phyloP scores from a whole-genome alignment of 2,797 vertebrate species.

The Danio kyathit region DNA sequence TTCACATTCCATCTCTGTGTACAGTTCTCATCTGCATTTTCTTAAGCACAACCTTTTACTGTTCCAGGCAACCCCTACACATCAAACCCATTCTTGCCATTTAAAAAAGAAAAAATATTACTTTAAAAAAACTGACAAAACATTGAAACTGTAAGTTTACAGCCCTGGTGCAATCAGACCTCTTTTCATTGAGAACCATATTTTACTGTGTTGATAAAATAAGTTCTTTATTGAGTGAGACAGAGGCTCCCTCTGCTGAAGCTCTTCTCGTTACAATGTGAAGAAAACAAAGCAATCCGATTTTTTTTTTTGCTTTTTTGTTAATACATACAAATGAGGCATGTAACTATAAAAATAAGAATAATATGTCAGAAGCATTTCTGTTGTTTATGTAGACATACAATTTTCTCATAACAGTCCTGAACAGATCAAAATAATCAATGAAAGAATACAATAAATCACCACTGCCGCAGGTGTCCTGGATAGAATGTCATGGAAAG shows the following conservation, averaged over 20 bases:
- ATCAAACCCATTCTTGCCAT: not conserved
- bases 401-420: no score
- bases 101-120: not conserved
- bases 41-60: not conserved
- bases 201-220: constrained; percentile 35
- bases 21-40: not conserved
- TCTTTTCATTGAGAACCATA: constrained; percentile 8
- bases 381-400: not conserved
- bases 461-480: not conserved
- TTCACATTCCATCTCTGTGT: not conserved
- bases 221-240: constrained; percentile 15
- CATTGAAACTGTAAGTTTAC: not conserved
- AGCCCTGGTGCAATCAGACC: constrained; percentile 31
- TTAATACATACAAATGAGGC: not conserved
- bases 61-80: not conserved
- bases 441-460: not conserved
- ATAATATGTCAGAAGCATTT: not conserved
- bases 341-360: constrained; percentile 1
- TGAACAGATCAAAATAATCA: not conserved
- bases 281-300: not conserved
- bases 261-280: not conserved
- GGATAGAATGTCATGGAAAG: not conserved
- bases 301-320: not conserved
- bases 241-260: constrained; percentile 47
- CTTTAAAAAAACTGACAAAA: no score